phyloP scores from a whole-genome alignment of 2,113 vertebrate species.

The Circaetus cinerascens region DNA sequence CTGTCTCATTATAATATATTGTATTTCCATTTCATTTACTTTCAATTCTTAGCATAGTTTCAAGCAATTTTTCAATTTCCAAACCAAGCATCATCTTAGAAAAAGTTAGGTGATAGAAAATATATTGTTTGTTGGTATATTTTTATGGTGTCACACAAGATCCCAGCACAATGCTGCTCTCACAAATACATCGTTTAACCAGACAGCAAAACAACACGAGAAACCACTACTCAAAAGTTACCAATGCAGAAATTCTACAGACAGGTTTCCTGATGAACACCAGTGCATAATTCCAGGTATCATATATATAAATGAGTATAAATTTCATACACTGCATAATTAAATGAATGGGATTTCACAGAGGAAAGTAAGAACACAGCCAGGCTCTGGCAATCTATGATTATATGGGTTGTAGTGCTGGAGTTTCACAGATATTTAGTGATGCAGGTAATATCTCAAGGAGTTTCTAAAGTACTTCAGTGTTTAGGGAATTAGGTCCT shows the following conservation, averaged over 20 bases:
- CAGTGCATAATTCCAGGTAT: neutral
- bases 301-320: neutral
- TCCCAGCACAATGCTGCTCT: neutral
- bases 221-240: neutral
- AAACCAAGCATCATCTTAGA: neutral
- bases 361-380: neutral
- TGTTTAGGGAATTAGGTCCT: conserved; percentile 3
- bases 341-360: neutral
- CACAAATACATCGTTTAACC: neutral
- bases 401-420: neutral
- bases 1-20: conserved; percentile 65
- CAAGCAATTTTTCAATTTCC: conserved; percentile 57
- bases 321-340: neutral
- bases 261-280: neutral
- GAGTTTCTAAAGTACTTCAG: neutral
- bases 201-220: neutral
- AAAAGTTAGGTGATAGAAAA: neutral
- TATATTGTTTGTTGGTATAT: neutral
- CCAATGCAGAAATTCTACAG: neutral
- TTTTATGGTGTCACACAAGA: neutral
- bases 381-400: neutral
- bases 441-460: neutral
- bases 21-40: conserved; percentile 63
- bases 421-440: neutral
- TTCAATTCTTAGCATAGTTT: conserved; percentile 47